A percentile compares a stretch with the other conserved stretches of the same genome.
Evolutionary conservation across 2,113 vertebrate genomes (phyloP).

Genomic region (Pheucticus melanocephalus): DNA sequence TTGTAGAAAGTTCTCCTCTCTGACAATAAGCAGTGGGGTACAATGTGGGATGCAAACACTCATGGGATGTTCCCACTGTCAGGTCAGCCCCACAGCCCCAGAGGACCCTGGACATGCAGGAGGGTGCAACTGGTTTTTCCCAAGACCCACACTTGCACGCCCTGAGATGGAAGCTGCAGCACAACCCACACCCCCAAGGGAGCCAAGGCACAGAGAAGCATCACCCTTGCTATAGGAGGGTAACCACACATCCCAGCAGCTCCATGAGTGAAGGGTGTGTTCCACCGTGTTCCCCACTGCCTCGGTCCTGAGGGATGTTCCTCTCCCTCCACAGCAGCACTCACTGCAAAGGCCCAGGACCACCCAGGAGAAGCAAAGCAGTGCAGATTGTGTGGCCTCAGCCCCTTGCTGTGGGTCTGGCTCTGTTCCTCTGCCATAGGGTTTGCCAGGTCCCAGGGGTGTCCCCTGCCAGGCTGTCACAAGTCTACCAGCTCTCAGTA

Average conservation of each 20-base stretch:
- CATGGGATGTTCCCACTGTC: accelerated
- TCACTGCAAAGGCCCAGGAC: not conserved
- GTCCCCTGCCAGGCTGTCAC: not conserved
- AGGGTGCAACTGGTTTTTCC: accelerated
- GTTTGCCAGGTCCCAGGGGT: not conserved
- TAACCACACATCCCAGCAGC: not conserved
- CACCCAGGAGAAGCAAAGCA: not conserved
- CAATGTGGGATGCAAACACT: not conserved
- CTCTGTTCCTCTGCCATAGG: not conserved
- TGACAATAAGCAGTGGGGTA: not conserved
- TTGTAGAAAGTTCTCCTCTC: not conserved
- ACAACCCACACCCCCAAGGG: not conserved
- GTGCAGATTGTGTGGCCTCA: not conserved
- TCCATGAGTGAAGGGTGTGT: accelerated
- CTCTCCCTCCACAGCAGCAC: not conserved
- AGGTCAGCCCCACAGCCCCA: accelerated
- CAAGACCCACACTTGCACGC: accelerated
- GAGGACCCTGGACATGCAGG: not conserved
- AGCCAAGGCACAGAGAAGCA: not conserved
- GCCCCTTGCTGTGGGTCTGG: not conserved
- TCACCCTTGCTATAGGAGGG: accelerated
- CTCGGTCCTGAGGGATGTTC: not conserved
- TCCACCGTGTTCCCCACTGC: not conserved
- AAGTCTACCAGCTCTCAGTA: accelerated
- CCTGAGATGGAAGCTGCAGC: not conserved